Base-by-base conservation (phyloP, 2,888 invertebrate species). In the Polyploca ridens region DNA sequence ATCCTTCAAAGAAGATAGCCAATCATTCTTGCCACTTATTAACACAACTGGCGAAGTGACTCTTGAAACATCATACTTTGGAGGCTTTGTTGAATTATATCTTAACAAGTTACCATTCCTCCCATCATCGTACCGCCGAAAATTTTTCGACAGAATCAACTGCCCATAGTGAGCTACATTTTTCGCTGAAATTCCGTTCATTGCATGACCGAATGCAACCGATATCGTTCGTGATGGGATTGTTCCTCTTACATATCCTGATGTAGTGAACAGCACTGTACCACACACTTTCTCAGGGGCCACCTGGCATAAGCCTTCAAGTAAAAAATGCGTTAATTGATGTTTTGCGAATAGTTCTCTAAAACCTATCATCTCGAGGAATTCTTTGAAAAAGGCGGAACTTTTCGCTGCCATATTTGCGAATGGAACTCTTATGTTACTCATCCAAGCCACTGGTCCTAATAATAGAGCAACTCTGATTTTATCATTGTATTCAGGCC, bases 331-430 rank as follows among this genome's bases (percentile, higher is more conserved):
- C 93, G 89, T 19, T 78, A 92, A 59, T 77, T 90, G 78, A 89
- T 95, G 59, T 63, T 82, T 86, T 5, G 97, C 97, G 33, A 96
- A 82, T 66, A 98, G 94, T 80, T 97, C 97, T 68, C 94, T 83
- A 1, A 92, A 72, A 1, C 96, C 96, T 69, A 95, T 77, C 44
- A 87, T 66, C 11, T 92, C 86, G 64, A 88, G 66, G 27, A 86
- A 63, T 3, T 69, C 66, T 71, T 84, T 88, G 16, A 90, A 67
- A 0, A 69, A 63, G 6, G 73, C 66, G 3, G 80, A 75, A 1
- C 71, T 68, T 13, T 74, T 81, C 0, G 87, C 81, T 61, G 76
- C 62, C 0, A 85, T 33, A 49, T 78, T 76, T 0, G 81, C 71
- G 16, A 90, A 4, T 0, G 88, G 88, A 64, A 82, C 86, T 1